Percentiles rank a stretch among this genome's conserved stretches.
phyloP scores from a whole-genome alignment of 2,797 vertebrate species.

The Urocyon cinereoargenteus region DNA sequence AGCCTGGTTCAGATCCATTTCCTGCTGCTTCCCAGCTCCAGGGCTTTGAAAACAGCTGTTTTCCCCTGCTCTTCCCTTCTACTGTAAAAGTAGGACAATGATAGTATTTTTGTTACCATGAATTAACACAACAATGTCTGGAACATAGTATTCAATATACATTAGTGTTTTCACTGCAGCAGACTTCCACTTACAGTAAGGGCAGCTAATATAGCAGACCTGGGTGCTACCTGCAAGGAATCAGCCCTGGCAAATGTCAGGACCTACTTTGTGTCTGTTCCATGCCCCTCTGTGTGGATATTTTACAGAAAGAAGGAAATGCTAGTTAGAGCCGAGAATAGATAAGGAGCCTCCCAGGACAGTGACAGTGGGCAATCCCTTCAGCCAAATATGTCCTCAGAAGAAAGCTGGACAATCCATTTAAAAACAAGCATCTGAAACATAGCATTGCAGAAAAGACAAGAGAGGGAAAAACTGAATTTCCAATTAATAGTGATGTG shows the following conservation, averaged over 20 bases:
- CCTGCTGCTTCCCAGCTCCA: background rate
- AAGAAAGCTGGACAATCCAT: background rate
- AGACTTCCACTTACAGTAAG: background rate
- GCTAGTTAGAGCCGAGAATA: background rate
- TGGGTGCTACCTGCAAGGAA: background rate
- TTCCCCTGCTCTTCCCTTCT: background rate
- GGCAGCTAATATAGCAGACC: background rate
- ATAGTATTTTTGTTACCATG: background rate
- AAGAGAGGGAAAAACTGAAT: background rate
- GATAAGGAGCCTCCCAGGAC: background rate
- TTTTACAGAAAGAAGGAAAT: background rate
- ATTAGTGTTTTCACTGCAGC: background rate
- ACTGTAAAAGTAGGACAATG: background rate
- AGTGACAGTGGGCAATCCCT: background rate
- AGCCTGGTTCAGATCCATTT: background rate
- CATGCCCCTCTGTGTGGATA: background rate
- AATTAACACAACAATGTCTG: background rate
- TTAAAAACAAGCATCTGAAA: conserved; percentile 49
- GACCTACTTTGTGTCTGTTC: background rate
- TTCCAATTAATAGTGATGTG: conserved; percentile 30
- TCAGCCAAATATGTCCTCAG: background rate
- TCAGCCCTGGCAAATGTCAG: background rate
- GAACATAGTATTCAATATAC: background rate
- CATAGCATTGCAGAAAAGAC: background rate
- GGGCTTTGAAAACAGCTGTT: background rate